These are phyloP conservation scores for Muscicapa adusta DNA, from an alignment of 2,113 vertebrate genomes.

Conservation along the genomic window DNA sequence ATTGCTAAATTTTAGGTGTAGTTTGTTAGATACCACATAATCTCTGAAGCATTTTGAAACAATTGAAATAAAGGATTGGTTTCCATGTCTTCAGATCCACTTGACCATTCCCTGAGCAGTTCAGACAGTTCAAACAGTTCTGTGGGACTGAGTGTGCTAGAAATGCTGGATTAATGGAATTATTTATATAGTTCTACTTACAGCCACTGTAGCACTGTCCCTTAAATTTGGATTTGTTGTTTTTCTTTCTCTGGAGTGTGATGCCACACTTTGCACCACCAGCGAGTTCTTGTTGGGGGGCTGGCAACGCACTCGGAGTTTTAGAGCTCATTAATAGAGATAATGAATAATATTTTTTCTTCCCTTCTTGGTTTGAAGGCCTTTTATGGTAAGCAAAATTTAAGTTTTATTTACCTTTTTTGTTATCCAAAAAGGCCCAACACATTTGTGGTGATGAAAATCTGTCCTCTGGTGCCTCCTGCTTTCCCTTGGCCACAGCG, in stretches of 20 bases:
- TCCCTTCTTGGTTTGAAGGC: neutral
- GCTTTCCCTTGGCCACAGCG: neutral
- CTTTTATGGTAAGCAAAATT: neutral
- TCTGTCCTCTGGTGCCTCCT: neutral
- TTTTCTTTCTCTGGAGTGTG: neutral
- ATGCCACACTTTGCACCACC: neutral
- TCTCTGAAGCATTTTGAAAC: neutral
- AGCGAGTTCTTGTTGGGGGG: fast-evolving
- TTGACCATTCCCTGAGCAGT: neutral
- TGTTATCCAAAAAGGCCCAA: neutral
- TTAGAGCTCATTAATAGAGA: neutral
- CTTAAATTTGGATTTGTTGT: neutral
- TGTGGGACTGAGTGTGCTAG: neutral
- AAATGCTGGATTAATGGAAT: neutral
- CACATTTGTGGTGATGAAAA: neutral
- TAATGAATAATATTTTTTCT: neutral
- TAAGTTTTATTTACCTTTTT: neutral
- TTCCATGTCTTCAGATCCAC: neutral
- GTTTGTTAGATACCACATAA: neutral
- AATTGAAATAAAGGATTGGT: neutral
- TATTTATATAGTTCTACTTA: neutral
- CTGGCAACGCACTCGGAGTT: fast-evolving
- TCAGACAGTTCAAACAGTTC: neutral
- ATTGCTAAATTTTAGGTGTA: neutral
- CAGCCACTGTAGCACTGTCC: neutral